Evolutionary conservation across 1,140 invertebrate genomes (phyloP).

Genomic region (Panagrolaimus sp.): DNA sequence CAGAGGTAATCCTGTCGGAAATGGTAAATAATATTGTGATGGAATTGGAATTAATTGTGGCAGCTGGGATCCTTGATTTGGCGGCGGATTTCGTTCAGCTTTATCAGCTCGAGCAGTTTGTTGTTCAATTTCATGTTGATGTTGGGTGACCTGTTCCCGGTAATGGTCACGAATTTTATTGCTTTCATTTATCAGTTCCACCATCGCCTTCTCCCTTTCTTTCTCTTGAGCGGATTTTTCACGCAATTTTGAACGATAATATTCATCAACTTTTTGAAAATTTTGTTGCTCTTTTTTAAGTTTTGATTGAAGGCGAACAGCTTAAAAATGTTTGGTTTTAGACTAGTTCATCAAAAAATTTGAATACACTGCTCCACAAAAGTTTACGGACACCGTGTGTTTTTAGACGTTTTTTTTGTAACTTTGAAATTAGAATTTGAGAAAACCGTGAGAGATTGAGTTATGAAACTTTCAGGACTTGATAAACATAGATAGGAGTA

Average conservation of each 20-base stretch:
- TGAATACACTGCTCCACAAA: no score
- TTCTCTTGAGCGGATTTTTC: constrained; percentile 24
- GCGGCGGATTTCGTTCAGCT: background rate
- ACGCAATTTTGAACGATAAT: constrained; percentile 24
- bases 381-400: no score
- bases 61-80: background rate
- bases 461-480: no score
- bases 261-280: constrained; percentile 28
- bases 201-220: constrained; percentile 32
- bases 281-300: constrained; percentile 32
- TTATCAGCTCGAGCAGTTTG: background rate
- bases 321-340: constrained; percentile 25
- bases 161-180: constrained; percentile 28
- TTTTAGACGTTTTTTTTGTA: no score
- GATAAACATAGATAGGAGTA: no score
- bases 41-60: background rate
- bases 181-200: constrained; percentile 37
- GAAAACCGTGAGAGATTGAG: no score
- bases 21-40: background rate
- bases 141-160: constrained; percentile 17
- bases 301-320: constrained; percentile 19
- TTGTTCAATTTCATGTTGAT: constrained; percentile 1
- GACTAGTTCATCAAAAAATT: background rate
- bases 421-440: no score
- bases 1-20: constrained; percentile 1